phyloP scores from a whole-genome alignment of 2,113 vertebrate genomes.

The Castor canadensis region DNA sequence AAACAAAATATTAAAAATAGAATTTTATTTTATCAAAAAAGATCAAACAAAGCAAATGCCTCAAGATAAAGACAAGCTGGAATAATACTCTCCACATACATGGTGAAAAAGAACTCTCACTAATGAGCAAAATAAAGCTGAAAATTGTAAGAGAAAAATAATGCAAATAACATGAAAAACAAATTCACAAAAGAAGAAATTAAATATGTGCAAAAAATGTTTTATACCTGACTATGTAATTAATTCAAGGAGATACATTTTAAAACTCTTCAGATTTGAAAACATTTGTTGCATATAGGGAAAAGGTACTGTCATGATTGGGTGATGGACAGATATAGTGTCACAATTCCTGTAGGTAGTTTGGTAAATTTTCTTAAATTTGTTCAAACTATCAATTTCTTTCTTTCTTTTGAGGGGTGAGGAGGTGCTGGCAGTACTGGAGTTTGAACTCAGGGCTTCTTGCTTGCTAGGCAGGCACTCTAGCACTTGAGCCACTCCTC shows the following conservation, averaged over 20 bases:
- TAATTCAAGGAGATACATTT: conserved; percentile 26
- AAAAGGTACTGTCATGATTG: not conserved
- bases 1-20: conserved; percentile 33
- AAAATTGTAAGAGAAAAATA: conserved; percentile 30
- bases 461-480: too few species aligned
- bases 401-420: too few species aligned
- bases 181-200: not conserved
- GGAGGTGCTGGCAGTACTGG: too few species aligned
- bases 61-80: not conserved
- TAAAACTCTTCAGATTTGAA: conserved; percentile 30
- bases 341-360: not conserved
- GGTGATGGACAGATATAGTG: too few species aligned
- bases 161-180: not conserved
- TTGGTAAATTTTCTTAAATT: conserved; percentile 44
- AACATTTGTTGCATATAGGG: not conserved
- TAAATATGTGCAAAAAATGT: not conserved
- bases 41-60: not conserved
- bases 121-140: conserved; percentile 35
- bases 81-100: too few species aligned
- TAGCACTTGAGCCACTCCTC: too few species aligned
- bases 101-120: not conserved
- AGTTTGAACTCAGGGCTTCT: too few species aligned
- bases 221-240: conserved; percentile 17
- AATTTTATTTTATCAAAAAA: conserved; percentile 18
- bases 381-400: not conserved